Percentiles rank a stretch among this genome's conserved stretches.
phyloP scores from a whole-genome alignment of 1,140 invertebrate genomes.

The Procambarus clarkii region DNA sequence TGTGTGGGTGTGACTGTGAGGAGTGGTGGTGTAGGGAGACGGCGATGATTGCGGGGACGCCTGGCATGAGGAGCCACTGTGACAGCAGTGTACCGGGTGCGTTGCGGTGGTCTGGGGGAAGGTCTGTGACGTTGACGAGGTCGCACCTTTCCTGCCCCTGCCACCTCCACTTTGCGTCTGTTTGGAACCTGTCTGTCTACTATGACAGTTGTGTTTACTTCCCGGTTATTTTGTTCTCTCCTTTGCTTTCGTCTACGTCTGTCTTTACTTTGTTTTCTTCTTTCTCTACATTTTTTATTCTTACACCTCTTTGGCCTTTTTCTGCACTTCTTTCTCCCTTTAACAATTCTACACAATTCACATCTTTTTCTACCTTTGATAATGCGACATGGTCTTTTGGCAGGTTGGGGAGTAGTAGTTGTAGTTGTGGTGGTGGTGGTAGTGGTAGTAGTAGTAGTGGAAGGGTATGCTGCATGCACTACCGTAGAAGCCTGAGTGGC shows the following conservation, averaged over 20 bases:
- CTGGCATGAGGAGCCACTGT: not conserved
- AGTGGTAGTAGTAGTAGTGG: conserved; percentile 21
- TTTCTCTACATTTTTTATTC: conserved; percentile 51
- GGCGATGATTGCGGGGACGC: not conserved
- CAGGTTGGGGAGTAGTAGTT: conserved; percentile 15
- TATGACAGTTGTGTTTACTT: not conserved
- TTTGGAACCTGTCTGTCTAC: not conserved
- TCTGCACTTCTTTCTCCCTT: conserved; percentile 48
- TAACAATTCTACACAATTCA: conserved; percentile 36
- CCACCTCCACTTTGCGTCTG: not conserved
- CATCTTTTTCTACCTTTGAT: conserved; percentile 32
- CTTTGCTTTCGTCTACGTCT: conserved; percentile 31
- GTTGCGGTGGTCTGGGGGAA: not conserved
- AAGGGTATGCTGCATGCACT: not conserved
- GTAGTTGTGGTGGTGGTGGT: conserved; percentile 21
- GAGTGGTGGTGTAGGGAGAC: not conserved
- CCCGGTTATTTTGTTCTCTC: not conserved
- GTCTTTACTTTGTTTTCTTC: conserved; percentile 43
- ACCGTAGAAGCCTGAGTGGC: not conserved
- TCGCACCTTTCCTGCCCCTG: not conserved
- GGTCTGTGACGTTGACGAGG: not conserved
- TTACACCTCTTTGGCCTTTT: conserved; percentile 55
- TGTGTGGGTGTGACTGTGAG: not conserved
- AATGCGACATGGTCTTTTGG: conserved; percentile 28
- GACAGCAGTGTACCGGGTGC: not conserved